Evolutionary conservation across 1,140 invertebrate species (phyloP).

Genomic region (Agrilus planipennis): DNA sequence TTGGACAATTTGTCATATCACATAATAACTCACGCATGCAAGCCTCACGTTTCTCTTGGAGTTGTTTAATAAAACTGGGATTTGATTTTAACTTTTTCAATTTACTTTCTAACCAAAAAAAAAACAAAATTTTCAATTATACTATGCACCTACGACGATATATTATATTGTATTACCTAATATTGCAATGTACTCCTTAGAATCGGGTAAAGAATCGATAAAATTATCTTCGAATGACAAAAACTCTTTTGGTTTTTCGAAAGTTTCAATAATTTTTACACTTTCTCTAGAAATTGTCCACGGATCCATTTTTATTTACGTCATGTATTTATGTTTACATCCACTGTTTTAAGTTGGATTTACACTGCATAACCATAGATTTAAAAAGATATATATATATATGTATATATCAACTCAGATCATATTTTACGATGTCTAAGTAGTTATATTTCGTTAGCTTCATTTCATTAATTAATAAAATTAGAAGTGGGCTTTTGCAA

Average conservation of each 20-base stretch:
- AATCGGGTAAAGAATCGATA: slow-evolving; percentile 27
- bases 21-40: slow-evolving; percentile 35
- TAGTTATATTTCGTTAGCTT: no score
- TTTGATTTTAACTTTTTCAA: slow-evolving; percentile 36
- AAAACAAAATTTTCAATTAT: slow-evolving; percentile 6
- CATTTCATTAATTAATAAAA: no score
- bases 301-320: slow-evolving; percentile 25
- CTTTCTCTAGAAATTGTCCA: slow-evolving; percentile 18
- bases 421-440: no score
- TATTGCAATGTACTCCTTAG: slow-evolving; percentile 32
- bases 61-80: slow-evolving; percentile 34
- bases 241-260: slow-evolving; percentile 10
- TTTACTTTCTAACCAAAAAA: slow-evolving; percentile 40
- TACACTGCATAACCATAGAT: no score
- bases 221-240: slow-evolving; percentile 39
- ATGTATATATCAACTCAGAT: no score
- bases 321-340: no score
- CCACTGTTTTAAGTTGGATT: no score
- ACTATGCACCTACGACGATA: neutral
- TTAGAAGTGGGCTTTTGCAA: no score
- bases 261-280: slow-evolving; percentile 11
- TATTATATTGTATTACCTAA: slow-evolving; percentile 24
- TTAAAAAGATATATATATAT: no score
- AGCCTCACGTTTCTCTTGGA: slow-evolving; percentile 35
- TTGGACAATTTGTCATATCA: slow-evolving; percentile 9